Evolutionary conservation across 2,797 vertebrate species (phyloP).

Genomic region (Crypturellus tataupa): DNA sequence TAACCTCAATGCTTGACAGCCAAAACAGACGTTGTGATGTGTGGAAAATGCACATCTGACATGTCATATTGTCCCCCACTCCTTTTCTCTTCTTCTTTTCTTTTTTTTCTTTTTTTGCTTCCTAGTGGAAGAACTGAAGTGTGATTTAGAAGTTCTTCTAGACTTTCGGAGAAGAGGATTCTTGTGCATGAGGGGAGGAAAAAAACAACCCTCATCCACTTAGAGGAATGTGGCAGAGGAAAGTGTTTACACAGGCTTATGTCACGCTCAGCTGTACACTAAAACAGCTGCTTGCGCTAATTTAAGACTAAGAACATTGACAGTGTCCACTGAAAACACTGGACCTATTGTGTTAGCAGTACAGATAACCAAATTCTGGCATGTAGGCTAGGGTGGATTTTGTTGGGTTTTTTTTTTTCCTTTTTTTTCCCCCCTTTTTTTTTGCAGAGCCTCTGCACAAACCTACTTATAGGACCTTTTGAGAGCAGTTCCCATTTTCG

Average conservation of each 20-base stretch:
- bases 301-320: slow-evolving; percentile 55
- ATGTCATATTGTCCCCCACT: background rate
- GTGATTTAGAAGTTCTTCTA: background rate
- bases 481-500: background rate
- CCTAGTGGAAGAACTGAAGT: background rate
- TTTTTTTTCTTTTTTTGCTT: background rate
- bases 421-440: rapidly evolving
- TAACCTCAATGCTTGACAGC: background rate
- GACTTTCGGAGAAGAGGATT: background rate
- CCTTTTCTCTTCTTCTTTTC: background rate
- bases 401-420: rapidly evolving
- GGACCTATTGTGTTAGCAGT: slow-evolving; percentile 45
- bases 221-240: slow-evolving; percentile 48
- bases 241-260: slow-evolving; percentile 61
- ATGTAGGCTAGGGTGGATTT: background rate
- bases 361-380: slow-evolving; percentile 12
- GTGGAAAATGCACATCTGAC: background rate
- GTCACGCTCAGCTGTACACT: slow-evolving; percentile 68
- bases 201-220: slow-evolving; percentile 19
- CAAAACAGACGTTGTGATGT: background rate
- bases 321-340: slow-evolving; percentile 49
- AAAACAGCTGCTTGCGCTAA: slow-evolving; percentile 71
- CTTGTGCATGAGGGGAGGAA: background rate
- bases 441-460: background rate
- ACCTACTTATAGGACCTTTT: background rate